phyloP scores from a whole-genome alignment of 2,888 invertebrate genomes.

The Pocota personata region DNA sequence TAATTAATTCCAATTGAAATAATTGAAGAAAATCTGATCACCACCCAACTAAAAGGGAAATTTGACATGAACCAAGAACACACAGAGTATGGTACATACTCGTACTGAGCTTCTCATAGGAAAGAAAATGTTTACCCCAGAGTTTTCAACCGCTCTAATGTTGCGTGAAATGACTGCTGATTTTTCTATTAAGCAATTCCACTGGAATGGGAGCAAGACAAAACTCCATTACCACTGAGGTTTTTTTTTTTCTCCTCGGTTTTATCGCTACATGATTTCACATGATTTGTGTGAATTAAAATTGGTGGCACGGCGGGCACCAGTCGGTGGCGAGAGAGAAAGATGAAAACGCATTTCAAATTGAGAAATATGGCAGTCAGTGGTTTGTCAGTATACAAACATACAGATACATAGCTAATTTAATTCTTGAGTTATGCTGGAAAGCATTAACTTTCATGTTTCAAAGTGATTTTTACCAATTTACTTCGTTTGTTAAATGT shows the following conservation, averaged over 20 bases:
- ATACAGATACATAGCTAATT: neutral
- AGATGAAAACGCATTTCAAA: conserved; percentile 45
- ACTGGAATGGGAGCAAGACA: conserved; percentile 67
- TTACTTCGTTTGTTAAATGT: neutral
- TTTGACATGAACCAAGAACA: conserved; percentile 29
- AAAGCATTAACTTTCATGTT: conserved; percentile 30
- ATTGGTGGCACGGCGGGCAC: conserved; percentile 22
- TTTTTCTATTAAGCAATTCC: conserved; percentile 73
- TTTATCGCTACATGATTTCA: conserved; percentile 52
- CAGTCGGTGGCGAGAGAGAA: neutral
- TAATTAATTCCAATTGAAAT: conserved; percentile 21
- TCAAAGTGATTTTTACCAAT: conserved; percentile 27
- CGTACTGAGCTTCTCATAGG: conserved; percentile 6
- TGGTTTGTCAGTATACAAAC: neutral
- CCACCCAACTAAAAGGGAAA: conserved; percentile 48
- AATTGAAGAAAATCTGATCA: conserved; percentile 32
- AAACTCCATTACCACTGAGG: conserved; percentile 63
- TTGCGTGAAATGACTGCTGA: conserved; percentile 71
- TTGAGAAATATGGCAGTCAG: conserved; percentile 54
- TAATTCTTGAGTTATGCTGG: conserved; percentile 24
- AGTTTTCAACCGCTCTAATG: conserved; percentile 54
- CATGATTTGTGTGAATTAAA: conserved; percentile 69
- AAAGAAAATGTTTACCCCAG: conserved; percentile 12
- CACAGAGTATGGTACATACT: neutral
- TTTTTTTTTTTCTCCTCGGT: conserved; percentile 3